phyloP scores from a whole-genome alignment of 2,113 vertebrate species.

The Sterrhoptilus dennistouni region DNA sequence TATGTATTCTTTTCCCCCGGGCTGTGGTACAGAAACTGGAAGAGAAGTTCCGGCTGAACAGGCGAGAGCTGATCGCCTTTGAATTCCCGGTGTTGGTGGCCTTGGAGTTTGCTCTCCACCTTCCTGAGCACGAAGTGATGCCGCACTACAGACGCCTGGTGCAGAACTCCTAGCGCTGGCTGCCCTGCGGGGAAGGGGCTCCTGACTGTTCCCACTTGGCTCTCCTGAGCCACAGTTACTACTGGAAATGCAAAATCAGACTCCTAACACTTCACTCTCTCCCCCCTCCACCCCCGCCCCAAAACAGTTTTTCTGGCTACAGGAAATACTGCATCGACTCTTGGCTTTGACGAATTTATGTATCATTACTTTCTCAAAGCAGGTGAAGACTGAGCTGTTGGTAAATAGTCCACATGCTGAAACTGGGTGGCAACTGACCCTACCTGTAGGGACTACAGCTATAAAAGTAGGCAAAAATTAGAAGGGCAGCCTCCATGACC shows the following conservation, averaged over 20 bases:
- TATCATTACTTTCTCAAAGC: neutral
- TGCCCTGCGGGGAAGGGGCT: conserved; percentile 62
- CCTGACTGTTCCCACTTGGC: conserved; percentile 30
- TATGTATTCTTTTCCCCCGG: accelerated
- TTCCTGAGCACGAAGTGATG: conserved; percentile 95
- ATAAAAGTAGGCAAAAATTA: neutral
- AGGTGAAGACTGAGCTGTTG: neutral
- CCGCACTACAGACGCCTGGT: conserved; percentile 96
- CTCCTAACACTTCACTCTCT: neutral
- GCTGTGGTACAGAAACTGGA: conserved; percentile 89
- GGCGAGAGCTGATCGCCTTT: conserved; percentile 95
- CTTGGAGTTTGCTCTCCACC: conserved; percentile 95
- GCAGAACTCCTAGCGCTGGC: conserved; percentile 91
- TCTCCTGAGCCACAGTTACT: neutral
- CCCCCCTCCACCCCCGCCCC: neutral
- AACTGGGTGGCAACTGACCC: neutral
- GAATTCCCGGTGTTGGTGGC: conserved; percentile 97
- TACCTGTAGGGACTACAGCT: neutral
- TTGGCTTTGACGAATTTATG: neutral
- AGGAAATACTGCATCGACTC: neutral
- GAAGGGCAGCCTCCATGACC: neutral
- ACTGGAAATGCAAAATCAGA: conserved; percentile 63
- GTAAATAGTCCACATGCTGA: neutral
- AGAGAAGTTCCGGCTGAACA: conserved; percentile 94
- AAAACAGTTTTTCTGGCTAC: neutral